phyloP scores from a whole-genome alignment of 2,113 vertebrate species.

The Trogon surrucura region DNA sequence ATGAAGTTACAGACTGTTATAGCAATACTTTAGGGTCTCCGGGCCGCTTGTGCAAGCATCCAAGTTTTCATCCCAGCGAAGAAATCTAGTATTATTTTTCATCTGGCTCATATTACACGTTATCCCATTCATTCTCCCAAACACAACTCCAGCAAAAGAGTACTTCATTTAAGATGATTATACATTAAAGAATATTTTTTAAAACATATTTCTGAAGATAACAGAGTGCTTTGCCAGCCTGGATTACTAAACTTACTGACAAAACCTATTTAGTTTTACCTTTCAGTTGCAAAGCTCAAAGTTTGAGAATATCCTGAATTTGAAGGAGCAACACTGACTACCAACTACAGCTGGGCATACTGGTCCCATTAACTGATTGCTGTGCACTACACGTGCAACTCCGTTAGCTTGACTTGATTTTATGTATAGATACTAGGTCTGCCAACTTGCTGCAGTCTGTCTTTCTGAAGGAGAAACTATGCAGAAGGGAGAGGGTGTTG shows the following conservation, averaged over 20 bases:
- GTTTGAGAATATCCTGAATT: neutral
- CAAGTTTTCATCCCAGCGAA: slow-evolving; percentile 8
- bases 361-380: neutral
- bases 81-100: neutral
- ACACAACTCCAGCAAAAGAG: neutral
- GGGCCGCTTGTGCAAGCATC: neutral
- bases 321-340: neutral
- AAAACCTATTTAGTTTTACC: slow-evolving; percentile 26
- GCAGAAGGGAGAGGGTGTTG: neutral
- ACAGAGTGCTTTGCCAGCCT: neutral
- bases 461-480: neutral
- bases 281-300: neutral
- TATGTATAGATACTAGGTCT: neutral
- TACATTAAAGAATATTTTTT: neutral
- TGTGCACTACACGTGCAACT: neutral
- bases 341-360: neutral
- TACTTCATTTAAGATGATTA: neutral
- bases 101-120: neutral
- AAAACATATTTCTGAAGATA: neutral
- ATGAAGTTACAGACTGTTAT: neutral
- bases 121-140: neutral
- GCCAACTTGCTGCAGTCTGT: neutral
- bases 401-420: neutral
- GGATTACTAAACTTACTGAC: slow-evolving; percentile 37
- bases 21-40: neutral